A percentile compares a stretch with the other conserved stretches of the same genome.
These are phyloP conservation scores for Coracopsis vasa DNA, from an alignment of 2,113 vertebrate genomes.

Conservation along the genomic window DNA sequence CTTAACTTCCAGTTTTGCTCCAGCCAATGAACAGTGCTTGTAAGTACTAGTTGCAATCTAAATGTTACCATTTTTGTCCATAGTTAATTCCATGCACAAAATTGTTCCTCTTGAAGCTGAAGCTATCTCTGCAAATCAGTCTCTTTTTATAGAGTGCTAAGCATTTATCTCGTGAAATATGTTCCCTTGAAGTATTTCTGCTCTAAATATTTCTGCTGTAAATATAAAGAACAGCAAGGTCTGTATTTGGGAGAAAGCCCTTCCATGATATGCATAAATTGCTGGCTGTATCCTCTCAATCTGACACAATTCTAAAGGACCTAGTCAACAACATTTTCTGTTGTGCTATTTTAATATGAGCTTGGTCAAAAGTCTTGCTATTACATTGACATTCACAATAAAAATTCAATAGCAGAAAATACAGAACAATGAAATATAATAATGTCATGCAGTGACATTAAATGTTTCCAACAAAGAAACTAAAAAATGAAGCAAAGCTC, in stretches of 20 bases:
- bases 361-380: not conserved
- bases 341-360: conserved; percentile 16
- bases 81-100: not conserved
- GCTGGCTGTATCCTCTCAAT: not conserved
- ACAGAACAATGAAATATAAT: conserved; percentile 5
- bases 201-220: not conserved
- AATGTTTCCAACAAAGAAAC: not conserved
- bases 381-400: conserved; percentile 12
- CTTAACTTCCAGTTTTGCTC: not conserved
- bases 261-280: not conserved
- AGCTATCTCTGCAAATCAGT: not conserved
- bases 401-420: conserved; percentile 12
- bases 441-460: not conserved
- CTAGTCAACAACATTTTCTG: conserved; percentile 12
- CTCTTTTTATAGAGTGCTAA: not conserved
- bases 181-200: not conserved
- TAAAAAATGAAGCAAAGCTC: not conserved
- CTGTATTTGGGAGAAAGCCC: not conserved
- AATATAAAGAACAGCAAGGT: not conserved
- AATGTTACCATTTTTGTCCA: conserved; percentile 39
- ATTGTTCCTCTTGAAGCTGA: not conserved
- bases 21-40: not conserved
- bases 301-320: not conserved
- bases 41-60: conserved; percentile 30
- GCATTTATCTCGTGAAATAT: not conserved